phyloP scores from a whole-genome alignment of 2,888 invertebrate species.

The Trichogramma dendrolimi region DNA sequence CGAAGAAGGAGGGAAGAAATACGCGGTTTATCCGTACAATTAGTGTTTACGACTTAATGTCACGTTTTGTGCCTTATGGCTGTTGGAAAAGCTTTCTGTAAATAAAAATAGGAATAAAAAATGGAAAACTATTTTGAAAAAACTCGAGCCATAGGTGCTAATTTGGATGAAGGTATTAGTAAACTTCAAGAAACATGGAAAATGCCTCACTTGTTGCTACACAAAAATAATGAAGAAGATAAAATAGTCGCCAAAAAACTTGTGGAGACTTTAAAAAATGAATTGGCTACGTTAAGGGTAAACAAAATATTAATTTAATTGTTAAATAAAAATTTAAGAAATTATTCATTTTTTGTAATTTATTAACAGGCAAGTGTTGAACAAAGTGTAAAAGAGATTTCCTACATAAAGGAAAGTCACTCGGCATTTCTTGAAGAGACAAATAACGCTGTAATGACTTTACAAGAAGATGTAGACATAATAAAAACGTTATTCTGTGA shows the following conservation, averaged over 20 bases:
- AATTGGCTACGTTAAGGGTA: slow-evolving; percentile 21
- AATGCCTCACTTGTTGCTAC: slow-evolving; percentile 23
- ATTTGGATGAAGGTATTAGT: slow-evolving; percentile 17
- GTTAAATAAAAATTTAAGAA: background rate
- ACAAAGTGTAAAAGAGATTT: slow-evolving; percentile 8
- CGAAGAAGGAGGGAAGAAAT: too few relatives aligned
- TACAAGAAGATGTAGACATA: slow-evolving; percentile 24
- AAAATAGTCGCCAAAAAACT: slow-evolving; percentile 10
- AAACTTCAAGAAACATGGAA: slow-evolving; percentile 25
- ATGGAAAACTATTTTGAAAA: slow-evolving; percentile 27
- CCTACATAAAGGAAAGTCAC: slow-evolving; percentile 9
- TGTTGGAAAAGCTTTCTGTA: slow-evolving; percentile 1
- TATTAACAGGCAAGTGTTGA: slow-evolving; percentile 15
- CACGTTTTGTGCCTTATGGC: background rate
- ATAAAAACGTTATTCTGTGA: slow-evolving; percentile 24
- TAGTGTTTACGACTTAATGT: too few relatives aligned
- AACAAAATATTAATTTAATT: background rate
- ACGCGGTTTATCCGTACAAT: too few relatives aligned
- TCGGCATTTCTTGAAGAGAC: slow-evolving; percentile 20
- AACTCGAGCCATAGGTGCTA: slow-evolving; percentile 16
- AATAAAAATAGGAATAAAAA: slow-evolving; percentile 13
- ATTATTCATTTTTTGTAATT: background rate
- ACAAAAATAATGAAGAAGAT: slow-evolving; percentile 22
- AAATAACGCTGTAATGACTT: slow-evolving; percentile 1
- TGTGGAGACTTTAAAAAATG: slow-evolving; percentile 19